phyloP scores from a whole-genome alignment of 2,888 invertebrate genomes.

The Polydrusus cervinus region DNA sequence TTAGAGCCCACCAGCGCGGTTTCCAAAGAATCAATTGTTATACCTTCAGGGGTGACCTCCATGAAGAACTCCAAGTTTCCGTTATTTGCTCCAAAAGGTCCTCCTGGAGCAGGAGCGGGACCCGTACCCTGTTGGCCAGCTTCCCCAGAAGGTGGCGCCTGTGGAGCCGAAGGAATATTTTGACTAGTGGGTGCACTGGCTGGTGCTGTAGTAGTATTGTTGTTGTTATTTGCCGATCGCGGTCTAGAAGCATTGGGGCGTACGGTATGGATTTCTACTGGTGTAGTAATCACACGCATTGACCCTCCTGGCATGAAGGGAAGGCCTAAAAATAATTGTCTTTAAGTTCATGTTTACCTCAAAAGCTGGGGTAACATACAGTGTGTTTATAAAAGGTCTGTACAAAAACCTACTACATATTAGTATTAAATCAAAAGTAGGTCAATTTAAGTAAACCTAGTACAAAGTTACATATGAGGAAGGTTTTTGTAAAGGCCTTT shows the following conservation, averaged over 20 bases:
- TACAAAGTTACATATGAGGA: no score
- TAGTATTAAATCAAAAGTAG: no score
- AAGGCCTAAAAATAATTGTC: constrained; percentile 48
- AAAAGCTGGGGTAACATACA: no score
- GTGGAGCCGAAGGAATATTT: constrained; percentile 39
- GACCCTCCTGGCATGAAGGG: constrained; percentile 63
- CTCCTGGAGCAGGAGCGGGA: constrained; percentile 49
- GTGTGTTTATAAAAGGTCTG: no score
- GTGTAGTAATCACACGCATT: constrained; percentile 67
- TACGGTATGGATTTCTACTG: constrained; percentile 65
- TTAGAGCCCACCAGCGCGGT: constrained; percentile 61
- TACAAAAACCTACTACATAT: no score
- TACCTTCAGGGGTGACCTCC: constrained; percentile 74
- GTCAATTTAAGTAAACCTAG: no score
- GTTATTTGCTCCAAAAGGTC: constrained; percentile 63
- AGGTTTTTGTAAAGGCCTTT: no score
- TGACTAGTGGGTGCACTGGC: constrained; percentile 38
- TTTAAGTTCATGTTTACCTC: no score
- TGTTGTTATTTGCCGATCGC: constrained; percentile 54
- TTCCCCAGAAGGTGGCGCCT: constrained; percentile 25
- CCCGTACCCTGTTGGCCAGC: not conserved
- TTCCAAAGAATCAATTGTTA: constrained; percentile 65
- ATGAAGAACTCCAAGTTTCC: constrained; percentile 76
- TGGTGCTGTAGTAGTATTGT: constrained; percentile 49
- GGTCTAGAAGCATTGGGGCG: constrained; percentile 47